Evolutionary conservation across 2,888 invertebrate species (phyloP).

Genomic region (Tetramorium bicarinatum): DNA sequence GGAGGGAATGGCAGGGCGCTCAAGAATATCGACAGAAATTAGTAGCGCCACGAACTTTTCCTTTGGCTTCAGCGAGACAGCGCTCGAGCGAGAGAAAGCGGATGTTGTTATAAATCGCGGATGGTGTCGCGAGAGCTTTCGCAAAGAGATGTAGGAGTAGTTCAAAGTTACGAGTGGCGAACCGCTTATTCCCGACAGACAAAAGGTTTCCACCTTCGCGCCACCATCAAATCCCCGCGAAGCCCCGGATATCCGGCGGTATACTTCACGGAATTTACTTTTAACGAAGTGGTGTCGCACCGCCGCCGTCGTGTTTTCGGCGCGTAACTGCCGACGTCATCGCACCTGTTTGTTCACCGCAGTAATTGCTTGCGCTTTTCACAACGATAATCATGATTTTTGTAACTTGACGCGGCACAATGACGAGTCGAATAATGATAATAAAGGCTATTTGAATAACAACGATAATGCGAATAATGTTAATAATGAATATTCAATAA

Average conservation of each 20-base stretch:
- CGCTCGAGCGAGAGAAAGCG: constrained; percentile 8
- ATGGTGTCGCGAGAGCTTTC: constrained; percentile 57
- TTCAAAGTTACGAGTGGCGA: constrained; percentile 59
- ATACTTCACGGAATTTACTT: constrained; percentile 87
- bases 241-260: constrained; percentile 86
- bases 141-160: constrained; percentile 55
- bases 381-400: neutral
- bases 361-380: neutral
- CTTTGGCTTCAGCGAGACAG: neutral
- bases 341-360: constrained; percentile 23
- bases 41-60: constrained; percentile 8
- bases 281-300: constrained; percentile 86
- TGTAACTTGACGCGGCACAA: neutral
- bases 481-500: constrained; percentile 29
- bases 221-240: constrained; percentile 86
- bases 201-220: constrained; percentile 59
- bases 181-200: constrained; percentile 50
- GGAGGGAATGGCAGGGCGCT: neutral
- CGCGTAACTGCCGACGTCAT: constrained; percentile 4
- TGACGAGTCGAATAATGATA: neutral
- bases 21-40: constrained; percentile 40
- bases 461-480: constrained; percentile 18
- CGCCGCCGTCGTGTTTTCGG: constrained; percentile 47
- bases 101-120: constrained; percentile 57
- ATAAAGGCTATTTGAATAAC: neutral